Base-by-base conservation (phyloP, 1,140 invertebrate species). In the Centruroides vittatus region DNA sequence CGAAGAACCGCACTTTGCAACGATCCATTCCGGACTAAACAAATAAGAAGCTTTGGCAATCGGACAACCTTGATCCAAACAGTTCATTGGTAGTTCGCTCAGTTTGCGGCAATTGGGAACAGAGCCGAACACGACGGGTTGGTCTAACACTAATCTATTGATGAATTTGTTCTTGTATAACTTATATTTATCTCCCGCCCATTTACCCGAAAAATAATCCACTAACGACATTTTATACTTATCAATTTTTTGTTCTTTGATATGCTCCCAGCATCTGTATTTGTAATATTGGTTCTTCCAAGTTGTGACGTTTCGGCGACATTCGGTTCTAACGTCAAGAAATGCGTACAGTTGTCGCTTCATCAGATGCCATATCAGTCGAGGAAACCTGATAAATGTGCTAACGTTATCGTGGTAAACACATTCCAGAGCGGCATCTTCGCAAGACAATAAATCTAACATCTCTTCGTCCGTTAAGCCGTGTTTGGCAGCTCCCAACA, bases 71-170 rank as follows among this genome's bases (percentile, higher is more conserved):
- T 76, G 67, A 59, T 66, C 67, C 51, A 69, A 69, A n/a, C 67
- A 74, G 65, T 89, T 85, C 74, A 82, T 86, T 58, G 88, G 88
- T 51, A 90, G 75, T 74, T 91, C 87, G 72, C 87, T 85, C 55
- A 88, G 75, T 75, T 85, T 86, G 70, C 88, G 75, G n/a, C 81
- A 78, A 72, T 89, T 88, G 71, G 83, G 84, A 69, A 83, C 84
- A 71, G 35, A 76, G 76, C 59, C 60, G 55, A 49, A 63, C 10
- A 54, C 58, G 34, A 66, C 62, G 34, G 67, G 66, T 60, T 70
- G 68, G 11, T 66, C 56, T 10, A 69, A 49, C n/a, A 71, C 66
- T 35, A 63, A 66, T 10, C 63, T 41, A 8, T 41, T 41, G 8
- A 41, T 41, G 23, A 12, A 36, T 41, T 41, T 41, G 41, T 41